These are phyloP conservation scores for Trilocha varians DNA, from an alignment of 2,888 invertebrate genomes.

Conservation along the genomic window DNA sequence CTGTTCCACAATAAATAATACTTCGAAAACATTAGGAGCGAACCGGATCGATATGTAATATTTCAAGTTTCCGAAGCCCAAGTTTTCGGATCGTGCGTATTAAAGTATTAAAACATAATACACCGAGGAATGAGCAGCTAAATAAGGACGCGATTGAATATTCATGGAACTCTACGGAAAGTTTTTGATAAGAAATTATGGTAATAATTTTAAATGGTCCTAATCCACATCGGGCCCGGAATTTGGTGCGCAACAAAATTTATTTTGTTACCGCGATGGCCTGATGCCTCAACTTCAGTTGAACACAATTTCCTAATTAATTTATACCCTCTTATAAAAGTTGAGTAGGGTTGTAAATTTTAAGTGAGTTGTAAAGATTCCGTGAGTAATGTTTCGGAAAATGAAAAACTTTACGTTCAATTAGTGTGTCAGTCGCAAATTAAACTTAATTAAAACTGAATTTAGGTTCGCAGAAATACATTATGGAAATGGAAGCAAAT, in stretches of 20 bases:
- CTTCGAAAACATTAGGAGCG: conserved; percentile 29
- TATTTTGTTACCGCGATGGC: conserved; percentile 32
- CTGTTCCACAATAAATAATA: conserved; percentile 49
- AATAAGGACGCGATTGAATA: conserved; percentile 41
- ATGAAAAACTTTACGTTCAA: neutral
- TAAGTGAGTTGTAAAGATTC: conserved; percentile 22
- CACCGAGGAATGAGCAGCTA: conserved; percentile 30
- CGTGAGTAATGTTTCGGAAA: conserved; percentile 1
- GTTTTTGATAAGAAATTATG: conserved; percentile 59
- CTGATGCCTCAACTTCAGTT: conserved; percentile 33
- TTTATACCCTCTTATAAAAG: conserved; percentile 37
- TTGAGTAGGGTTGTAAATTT: conserved; percentile 30
- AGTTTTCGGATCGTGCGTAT: conserved; percentile 10
- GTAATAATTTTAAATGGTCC: conserved; percentile 61
- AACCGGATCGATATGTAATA: conserved; percentile 35
- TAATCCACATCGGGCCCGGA: conserved; percentile 50
- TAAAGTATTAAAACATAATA: conserved; percentile 28
- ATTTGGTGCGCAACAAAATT: conserved; percentile 38
- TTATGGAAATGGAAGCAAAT: no score
- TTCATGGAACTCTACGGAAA: conserved; percentile 50
- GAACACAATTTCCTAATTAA: conserved; percentile 47
- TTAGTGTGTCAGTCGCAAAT: neutral
- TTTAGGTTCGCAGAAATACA: no score
- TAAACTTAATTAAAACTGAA: no score
- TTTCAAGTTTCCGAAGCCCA: conserved; percentile 29